Evolutionary conservation across 2,797 vertebrate genomes (phyloP).

Genomic region (Rhinatrema bivittatum): DNA sequence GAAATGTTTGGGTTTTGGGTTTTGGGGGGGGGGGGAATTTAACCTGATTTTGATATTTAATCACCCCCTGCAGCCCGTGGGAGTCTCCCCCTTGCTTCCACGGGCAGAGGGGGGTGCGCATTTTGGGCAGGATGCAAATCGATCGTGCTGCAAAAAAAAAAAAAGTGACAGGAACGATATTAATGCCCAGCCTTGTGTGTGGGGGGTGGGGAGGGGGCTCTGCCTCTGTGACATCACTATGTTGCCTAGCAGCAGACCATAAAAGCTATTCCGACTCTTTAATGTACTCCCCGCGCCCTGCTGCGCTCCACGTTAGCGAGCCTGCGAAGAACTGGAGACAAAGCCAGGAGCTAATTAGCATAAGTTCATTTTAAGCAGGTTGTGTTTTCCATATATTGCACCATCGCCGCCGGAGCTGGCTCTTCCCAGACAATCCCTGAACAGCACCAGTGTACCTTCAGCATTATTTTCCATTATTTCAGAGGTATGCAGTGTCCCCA

Average conservation of each 20-base stretch:
- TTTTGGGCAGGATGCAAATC: background rate
- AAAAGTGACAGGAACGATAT: too few species aligned
- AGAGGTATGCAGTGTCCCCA: too few species aligned
- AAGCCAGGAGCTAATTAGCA: slow-evolving; percentile 1
- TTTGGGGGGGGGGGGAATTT: too few species aligned
- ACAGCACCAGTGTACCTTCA: too few species aligned
- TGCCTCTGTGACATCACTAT: fast-evolving
- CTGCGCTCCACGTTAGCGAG: background rate
- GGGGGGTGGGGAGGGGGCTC: too few species aligned
- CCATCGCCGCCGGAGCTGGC: background rate
- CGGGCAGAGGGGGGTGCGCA: background rate
- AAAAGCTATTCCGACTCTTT: background rate
- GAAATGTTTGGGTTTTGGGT: too few species aligned
- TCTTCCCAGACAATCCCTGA: too few species aligned
- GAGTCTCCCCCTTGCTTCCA: background rate
- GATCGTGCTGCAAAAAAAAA: too few species aligned
- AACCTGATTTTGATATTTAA: background rate
- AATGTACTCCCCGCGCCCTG: background rate
- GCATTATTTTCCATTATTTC: too few species aligned
- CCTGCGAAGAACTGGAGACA: background rate
- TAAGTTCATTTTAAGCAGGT: slow-evolving; percentile 7
- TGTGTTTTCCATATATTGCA: background rate
- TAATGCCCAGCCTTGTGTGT: fast-evolving
- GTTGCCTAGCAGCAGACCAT: background rate
- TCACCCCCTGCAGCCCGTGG: background rate